These are phyloP conservation scores for Chelidonichthys spinosus DNA, from an alignment of 2,797 vertebrate species.

Conservation along the genomic window DNA sequence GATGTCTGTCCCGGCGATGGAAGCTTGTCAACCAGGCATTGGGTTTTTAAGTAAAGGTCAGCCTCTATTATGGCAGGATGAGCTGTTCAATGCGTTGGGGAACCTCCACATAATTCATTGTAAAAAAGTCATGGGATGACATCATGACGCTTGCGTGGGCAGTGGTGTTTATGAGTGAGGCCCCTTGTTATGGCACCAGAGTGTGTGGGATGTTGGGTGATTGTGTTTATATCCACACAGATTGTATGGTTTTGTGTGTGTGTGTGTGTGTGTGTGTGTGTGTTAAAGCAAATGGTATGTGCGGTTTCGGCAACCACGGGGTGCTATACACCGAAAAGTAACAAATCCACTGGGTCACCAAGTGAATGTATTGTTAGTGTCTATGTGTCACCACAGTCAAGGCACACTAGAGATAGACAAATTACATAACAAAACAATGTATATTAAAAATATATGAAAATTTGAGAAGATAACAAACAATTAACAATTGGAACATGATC, in stretches of 20 bases:
- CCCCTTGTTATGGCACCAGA: conserved; percentile 51
- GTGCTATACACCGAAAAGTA: conserved; percentile 2
- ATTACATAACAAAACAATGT: too few species aligned
- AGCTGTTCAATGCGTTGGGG: conserved; percentile 21
- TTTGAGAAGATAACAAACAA: too few species aligned
- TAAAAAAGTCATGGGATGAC: conserved; percentile 37
- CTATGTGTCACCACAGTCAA: conserved; percentile 15
- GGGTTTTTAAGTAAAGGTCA: conserved; percentile 34
- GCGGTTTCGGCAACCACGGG: conserved; percentile 44
- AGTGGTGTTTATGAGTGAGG: conserved; percentile 65
- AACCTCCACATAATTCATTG: conserved; percentile 33
- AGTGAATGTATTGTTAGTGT: conserved; percentile 15
- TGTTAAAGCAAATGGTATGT: conserved; percentile 44
- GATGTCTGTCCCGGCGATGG: background rate
- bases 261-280: conserved; percentile 22
- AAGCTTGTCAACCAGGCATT: background rate
- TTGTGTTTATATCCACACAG: conserved; percentile 60
- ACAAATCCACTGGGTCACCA: background rate
- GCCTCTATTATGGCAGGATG: conserved; percentile 34
- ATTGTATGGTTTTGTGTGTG: conserved; percentile 18
- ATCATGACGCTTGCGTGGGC: conserved; percentile 45
- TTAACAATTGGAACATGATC: too few species aligned
- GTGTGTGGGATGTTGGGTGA: conserved; percentile 43
- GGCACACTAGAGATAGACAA: too few species aligned
- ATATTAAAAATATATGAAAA: too few species aligned